Conservation (phyloP, 2,888 invertebrate genomes). For the Troides aeacus region DNA sequence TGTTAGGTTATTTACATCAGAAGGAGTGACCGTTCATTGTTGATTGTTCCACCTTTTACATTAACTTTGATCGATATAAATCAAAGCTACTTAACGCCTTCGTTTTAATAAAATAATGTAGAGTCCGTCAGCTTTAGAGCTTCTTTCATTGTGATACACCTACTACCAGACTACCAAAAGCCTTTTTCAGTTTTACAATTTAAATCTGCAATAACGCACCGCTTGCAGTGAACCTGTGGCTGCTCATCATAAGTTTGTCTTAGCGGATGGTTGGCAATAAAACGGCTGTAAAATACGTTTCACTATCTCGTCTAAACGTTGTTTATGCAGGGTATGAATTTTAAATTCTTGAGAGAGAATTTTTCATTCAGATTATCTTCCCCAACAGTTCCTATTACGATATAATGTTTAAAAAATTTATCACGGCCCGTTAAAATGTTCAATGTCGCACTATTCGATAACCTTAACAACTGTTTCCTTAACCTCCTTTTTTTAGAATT, state of each 20-base stretch:
- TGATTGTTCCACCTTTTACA: too few species aligned
- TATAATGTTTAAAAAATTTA: background rate
- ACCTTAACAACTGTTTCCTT: too few species aligned
- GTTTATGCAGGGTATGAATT: background rate
- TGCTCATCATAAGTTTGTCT: background rate
- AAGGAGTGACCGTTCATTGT: too few species aligned
- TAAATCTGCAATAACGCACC: constrained; percentile 2
- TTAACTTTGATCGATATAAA: background rate
- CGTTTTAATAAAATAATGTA: background rate
- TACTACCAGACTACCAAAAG: background rate
- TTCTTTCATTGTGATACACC: background rate
- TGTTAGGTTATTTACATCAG: too few species aligned
- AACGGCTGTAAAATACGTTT: background rate
- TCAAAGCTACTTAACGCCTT: background rate
- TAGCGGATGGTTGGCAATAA: background rate
- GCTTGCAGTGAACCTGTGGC: background rate
- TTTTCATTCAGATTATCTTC: background rate
- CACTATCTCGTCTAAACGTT: background rate
- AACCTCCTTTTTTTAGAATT: too few species aligned
- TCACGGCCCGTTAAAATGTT: too few species aligned
- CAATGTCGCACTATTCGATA: too few species aligned
- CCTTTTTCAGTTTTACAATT: background rate
- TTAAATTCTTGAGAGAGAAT: background rate
- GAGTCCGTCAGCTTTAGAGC: background rate
- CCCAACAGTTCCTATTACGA: background rate